Conservation (phyloP, 2,888 invertebrate genomes). For the Geotrupes spiniger region DNA sequence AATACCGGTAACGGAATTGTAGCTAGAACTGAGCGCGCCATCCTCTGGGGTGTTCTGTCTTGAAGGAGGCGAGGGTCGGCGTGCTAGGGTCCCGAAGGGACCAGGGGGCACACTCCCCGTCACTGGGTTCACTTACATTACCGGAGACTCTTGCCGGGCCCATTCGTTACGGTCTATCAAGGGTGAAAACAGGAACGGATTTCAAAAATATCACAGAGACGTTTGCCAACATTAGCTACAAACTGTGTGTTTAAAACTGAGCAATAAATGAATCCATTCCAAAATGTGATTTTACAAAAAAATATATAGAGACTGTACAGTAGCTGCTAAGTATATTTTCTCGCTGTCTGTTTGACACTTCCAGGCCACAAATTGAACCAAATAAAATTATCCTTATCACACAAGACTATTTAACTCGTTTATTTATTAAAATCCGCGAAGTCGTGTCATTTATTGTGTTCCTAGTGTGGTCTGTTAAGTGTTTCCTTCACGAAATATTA, state of each 20-base stretch:
- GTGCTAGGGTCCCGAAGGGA: conserved; percentile 50
- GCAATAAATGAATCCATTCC: conserved; percentile 50
- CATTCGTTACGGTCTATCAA: conserved; percentile 49
- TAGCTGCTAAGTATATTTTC: conserved; percentile 38
- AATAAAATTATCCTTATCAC: background rate
- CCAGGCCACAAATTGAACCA: conserved; percentile 6
- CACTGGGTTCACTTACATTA: conserved; percentile 74
- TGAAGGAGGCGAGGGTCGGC: conserved; percentile 51
- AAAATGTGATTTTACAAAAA: conserved; percentile 45
- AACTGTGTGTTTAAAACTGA: conserved; percentile 24
- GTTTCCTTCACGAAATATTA: conserved; percentile 26
- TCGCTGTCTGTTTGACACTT: conserved; percentile 13
- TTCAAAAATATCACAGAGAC: conserved; percentile 43
- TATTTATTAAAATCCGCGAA: too few relatives aligned
- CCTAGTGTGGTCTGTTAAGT: conserved; percentile 22
- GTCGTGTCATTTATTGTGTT: conserved; percentile 1
- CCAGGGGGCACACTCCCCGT: conserved; percentile 65
- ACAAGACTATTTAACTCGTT: background rate
- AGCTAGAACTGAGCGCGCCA: conserved; percentile 94
- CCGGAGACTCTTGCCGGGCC: conserved; percentile 62
- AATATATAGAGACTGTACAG: conserved; percentile 45
- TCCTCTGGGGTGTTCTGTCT: conserved; percentile 73
- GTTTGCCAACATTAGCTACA: conserved; percentile 41
- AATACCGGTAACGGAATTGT: conserved; percentile 89
- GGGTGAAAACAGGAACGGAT: conserved; percentile 43